Conservation (phyloP, 2,113 vertebrate species). For the Petroica traversi region DNA sequence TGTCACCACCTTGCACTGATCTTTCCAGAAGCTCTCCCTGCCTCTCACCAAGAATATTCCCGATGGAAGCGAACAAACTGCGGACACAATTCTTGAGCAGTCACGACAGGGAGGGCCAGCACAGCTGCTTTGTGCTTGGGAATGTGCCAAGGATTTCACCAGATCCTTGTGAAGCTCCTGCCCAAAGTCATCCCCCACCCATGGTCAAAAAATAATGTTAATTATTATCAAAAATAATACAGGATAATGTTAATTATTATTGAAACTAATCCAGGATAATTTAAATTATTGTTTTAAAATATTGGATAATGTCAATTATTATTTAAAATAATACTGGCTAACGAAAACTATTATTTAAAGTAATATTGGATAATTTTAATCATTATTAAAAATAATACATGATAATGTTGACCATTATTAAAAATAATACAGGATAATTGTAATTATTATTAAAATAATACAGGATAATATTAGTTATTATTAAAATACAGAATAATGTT, state of each 20-base stretch:
- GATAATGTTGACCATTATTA: too few relatives aligned
- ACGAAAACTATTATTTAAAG: background rate
- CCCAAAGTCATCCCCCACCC: background rate
- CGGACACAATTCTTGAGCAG: fast-evolving
- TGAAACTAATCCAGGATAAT: background rate
- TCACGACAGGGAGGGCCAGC: background rate
- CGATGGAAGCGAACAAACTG: background rate
- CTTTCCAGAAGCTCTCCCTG: background rate
- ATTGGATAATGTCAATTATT: too few relatives aligned
- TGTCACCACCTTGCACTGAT: background rate
- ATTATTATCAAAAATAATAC: background rate
- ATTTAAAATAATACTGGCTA: background rate
- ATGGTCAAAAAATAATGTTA: background rate
- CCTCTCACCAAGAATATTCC: background rate
- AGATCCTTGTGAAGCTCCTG: background rate
- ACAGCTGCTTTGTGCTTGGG: background rate
- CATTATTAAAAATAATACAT: background rate
- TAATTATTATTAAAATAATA: background rate
- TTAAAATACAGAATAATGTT: background rate
- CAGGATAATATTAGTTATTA: background rate
- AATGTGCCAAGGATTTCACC: background rate
- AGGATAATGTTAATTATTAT: background rate
- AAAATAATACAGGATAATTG: background rate
- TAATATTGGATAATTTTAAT: too few relatives aligned
- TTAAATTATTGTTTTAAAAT: background rate